A percentile compares a stretch with the other conserved stretches of the same genome.
phyloP scores from a whole-genome alignment of 2,888 invertebrate species.

The Oscheius sp. region DNA sequence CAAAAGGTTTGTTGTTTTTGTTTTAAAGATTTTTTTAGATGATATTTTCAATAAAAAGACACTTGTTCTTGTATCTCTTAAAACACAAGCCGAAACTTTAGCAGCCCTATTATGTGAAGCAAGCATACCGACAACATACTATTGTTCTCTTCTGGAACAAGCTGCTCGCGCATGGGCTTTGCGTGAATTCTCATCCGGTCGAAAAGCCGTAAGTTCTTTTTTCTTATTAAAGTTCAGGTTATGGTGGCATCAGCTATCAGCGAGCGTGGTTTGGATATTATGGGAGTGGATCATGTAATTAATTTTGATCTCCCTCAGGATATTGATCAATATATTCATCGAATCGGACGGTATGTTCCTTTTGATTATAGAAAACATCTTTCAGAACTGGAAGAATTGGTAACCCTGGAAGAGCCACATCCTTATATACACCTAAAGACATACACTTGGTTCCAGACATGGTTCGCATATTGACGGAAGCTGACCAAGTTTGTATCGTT shows the following conservation, averaged over 20 bases:
- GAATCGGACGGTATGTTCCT: slow-evolving; percentile 72
- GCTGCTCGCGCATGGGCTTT: slow-evolving; percentile 80
- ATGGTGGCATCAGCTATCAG: slow-evolving; percentile 94
- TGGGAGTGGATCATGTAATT: slow-evolving; percentile 72
- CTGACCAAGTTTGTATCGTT: too few species aligned
- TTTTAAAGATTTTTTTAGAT: neutral
- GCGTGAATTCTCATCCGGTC: slow-evolving; percentile 77
- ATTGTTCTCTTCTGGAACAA: slow-evolving; percentile 72
- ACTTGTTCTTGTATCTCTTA: slow-evolving; percentile 89
- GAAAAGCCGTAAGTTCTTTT: slow-evolving; percentile 34
- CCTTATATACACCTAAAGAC: slow-evolving; percentile 76
- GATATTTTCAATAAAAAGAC: slow-evolving; percentile 39
- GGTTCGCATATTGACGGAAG: slow-evolving; percentile 9
- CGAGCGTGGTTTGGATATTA: slow-evolving; percentile 79
- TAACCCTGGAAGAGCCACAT: slow-evolving; percentile 72
- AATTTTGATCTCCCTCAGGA: slow-evolving; percentile 73
- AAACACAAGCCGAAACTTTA: slow-evolving; percentile 87
- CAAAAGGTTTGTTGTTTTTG: slow-evolving; percentile 26
- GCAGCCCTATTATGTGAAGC: slow-evolving; percentile 84
- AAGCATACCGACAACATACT: slow-evolving; percentile 78
- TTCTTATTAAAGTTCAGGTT: slow-evolving; percentile 22
- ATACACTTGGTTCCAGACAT: neutral
- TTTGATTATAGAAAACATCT: neutral
- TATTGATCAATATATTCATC: slow-evolving; percentile 74
- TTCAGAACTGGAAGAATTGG: slow-evolving; percentile 72